Evolutionary conservation across 1,140 invertebrate species (phyloP), one percentile per base, ranked within the genome.

Genomic region (Cotesia typhae): DNA sequence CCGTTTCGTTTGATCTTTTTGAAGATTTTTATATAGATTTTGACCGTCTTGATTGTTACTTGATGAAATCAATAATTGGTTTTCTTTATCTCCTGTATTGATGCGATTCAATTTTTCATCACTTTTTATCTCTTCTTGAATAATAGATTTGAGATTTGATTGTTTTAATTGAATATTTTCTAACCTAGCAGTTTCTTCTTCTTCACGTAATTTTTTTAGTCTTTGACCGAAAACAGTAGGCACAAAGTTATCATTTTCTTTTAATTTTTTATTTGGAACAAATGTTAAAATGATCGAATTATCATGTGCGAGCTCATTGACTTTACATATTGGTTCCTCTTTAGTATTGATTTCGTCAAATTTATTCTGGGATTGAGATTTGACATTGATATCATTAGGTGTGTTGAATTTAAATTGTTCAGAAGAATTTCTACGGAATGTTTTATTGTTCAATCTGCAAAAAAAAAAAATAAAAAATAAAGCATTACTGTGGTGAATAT

Each of bases 141-240:
- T 55, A 14, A 55, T 55, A 55, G 53, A 55, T n/a, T 10, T 4
- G n/a, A 36, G n/a, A 64, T 3, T 41, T 4, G 9, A 6, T n/a
- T 1, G 5, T 64, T 12, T 52, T 20, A 10, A 4, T 60, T 72
- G 38, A 28, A 66, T 55, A 36, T 73, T 74, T 4, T 70, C 70
- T 14, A 61, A 73, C 14, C 52, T 72, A 1, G 77, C 77, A 14
- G 70, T 67, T 37, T 76, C 73, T 36, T 78, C 71, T 57, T 79
- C 74, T 14, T 81, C 73, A 1, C 55, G 20, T 3, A 85, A 64
- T 73, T 67, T 84, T 28, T 71, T 69, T 12, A 85, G 71, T 64
- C 85, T 77, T 71, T 84, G 75, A 1, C 78, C 80, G 74, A 80
- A 86, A 14, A 86, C 0, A 5, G 84, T 86, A 1, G 52, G 66